Conservation (phyloP, 2,113 vertebrate genomes). For the Tachycineta bicolor region DNA sequence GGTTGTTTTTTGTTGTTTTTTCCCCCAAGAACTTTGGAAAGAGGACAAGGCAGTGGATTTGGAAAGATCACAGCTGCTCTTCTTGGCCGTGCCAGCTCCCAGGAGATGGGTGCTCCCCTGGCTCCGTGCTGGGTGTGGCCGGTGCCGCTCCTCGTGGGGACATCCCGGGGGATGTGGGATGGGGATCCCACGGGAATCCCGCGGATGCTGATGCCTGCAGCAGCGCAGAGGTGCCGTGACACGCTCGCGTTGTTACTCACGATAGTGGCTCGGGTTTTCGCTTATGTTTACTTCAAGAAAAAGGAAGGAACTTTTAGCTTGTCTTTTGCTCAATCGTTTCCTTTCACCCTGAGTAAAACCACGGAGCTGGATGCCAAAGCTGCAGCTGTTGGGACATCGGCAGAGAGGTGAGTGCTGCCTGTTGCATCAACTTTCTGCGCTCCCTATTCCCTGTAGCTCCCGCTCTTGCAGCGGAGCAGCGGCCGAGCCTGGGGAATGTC, state of each 20-base stretch:
- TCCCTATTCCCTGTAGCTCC: rapidly evolving
- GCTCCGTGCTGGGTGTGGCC: neutral
- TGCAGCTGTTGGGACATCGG: neutral
- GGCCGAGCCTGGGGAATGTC: neutral
- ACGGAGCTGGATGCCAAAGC: neutral
- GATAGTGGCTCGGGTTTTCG: neutral
- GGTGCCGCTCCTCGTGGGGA: neutral
- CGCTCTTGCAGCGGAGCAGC: rapidly evolving
- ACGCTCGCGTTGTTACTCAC: rapidly evolving
- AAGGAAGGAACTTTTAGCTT: neutral
- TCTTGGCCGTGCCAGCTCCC: neutral
- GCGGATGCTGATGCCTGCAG: rapidly evolving
- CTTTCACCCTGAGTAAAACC: neutral
- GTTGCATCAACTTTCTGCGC: rapidly evolving
- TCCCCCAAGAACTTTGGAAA: neutral
- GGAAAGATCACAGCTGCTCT: neutral
- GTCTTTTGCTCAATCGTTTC: constrained; percentile 15
- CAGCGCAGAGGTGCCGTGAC: neutral
- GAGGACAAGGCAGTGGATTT: neutral
- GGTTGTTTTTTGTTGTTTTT: neutral
- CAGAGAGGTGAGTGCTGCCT: neutral
- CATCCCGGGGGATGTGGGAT: neutral
- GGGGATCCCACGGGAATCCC: neutral
- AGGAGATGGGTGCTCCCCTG: neutral
- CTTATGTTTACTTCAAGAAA: neutral